Evolutionary conservation across 2,113 vertebrate genomes (phyloP).

Genomic region (Sinocyclocheilus anshuiensis): DNA sequence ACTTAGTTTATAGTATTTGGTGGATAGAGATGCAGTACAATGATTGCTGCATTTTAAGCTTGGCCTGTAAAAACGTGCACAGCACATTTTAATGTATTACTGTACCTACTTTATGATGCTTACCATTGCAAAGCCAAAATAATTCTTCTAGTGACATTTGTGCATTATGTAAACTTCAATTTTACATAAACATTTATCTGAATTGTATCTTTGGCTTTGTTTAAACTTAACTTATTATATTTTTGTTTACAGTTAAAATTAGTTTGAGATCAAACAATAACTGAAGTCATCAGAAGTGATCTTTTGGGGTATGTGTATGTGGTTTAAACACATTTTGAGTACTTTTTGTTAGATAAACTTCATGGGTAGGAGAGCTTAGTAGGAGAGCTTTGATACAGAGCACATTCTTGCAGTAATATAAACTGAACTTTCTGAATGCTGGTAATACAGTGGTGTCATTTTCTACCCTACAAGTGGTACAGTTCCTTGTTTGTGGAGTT

Average conservation of each 20-base stretch:
- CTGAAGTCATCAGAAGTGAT: neutral
- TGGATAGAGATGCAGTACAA: neutral
- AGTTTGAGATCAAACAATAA: neutral
- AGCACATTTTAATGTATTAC: neutral
- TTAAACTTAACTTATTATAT: neutral
- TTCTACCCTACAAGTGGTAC: conserved; percentile 13
- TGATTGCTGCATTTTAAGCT: neutral
- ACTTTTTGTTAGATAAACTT: neutral
- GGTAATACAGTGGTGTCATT: conserved; percentile 9
- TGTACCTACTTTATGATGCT: too few species aligned
- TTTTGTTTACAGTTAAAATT: neutral
- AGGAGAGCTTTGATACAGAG: neutral
- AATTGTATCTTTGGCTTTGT: neutral
- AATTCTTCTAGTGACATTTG: neutral
- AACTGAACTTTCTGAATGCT: conserved; percentile 17
- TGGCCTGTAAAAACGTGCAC: neutral
- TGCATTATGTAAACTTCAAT: neutral
- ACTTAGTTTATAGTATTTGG: neutral
- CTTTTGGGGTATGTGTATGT: neutral
- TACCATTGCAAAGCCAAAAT: neutral
- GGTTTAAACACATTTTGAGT: neutral
- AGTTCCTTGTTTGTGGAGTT: neutral
- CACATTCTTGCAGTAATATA: neutral
- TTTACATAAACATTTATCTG: neutral
- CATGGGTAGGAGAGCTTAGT: neutral